phyloP scores from a whole-genome alignment of 1,140 invertebrate genomes.

The Pachyrhynchus sulphureomaculatus region DNA sequence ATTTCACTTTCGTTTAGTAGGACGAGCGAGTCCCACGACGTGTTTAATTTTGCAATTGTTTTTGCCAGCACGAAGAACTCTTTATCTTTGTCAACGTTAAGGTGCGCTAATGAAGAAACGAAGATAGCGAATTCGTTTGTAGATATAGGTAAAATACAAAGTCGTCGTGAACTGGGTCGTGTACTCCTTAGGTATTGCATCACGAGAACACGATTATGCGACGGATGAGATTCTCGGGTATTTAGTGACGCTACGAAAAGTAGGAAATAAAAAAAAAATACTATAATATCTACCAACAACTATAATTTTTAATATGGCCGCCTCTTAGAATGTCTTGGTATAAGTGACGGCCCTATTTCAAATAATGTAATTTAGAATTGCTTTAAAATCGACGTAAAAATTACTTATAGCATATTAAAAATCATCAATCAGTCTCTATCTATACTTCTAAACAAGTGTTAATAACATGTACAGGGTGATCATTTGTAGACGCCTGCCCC shows the following conservation, averaged over 20 bases:
- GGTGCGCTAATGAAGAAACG: background rate
- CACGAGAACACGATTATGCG: slow-evolving; percentile 45
- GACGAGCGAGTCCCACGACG: slow-evolving; percentile 52
- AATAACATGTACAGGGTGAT: too few relatives aligned
- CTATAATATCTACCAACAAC: background rate
- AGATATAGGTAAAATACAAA: slow-evolving; percentile 23
- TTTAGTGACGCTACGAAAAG: slow-evolving; percentile 22
- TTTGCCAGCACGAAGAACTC: slow-evolving; percentile 29
- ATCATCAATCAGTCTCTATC: too few relatives aligned
- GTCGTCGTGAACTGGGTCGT: slow-evolving; percentile 48
- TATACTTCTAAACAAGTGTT: too few relatives aligned
- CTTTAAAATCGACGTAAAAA: too few relatives aligned
- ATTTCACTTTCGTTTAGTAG: slow-evolving; percentile 55
- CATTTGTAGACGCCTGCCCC: too few relatives aligned
- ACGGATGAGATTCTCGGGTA: slow-evolving; percentile 35
- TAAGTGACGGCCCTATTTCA: background rate
- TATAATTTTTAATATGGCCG: background rate
- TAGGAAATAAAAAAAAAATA: slow-evolving; percentile 28
- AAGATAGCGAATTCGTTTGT: slow-evolving; percentile 25
- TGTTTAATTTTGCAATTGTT: slow-evolving; percentile 40
- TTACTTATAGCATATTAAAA: too few relatives aligned
- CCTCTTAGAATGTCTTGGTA: background rate
- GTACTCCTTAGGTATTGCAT: slow-evolving; percentile 50
- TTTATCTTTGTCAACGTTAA: slow-evolving; percentile 32
- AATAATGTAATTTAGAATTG: too few relatives aligned